Evolutionary conservation across 2,797 vertebrate genomes (phyloP).

Genomic region (Chlorospingus semifuscus): DNA sequence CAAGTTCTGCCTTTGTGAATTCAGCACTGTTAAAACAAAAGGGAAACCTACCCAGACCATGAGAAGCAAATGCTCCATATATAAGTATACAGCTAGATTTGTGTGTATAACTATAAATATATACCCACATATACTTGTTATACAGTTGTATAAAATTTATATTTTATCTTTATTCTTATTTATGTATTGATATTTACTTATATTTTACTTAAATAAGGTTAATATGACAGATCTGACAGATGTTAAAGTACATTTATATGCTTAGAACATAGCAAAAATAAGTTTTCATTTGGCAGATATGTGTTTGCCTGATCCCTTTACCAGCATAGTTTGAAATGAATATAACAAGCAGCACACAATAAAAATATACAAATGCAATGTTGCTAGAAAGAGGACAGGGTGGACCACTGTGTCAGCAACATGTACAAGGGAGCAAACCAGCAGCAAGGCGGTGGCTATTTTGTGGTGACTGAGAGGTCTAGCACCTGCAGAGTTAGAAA

Average conservation of each 20-base stretch:
- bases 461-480: neutral
- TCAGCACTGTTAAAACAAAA: neutral
- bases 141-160: neutral
- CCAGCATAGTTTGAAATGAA: neutral
- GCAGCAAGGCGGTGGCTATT: neutral
- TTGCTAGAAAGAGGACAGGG: neutral
- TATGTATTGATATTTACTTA: neutral
- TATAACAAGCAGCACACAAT: neutral
- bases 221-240: neutral
- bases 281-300: neutral
- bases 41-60: neutral
- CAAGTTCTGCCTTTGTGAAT: neutral
- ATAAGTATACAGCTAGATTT: neutral
- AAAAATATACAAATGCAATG: neutral
- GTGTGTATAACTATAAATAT: neutral
- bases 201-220: neutral
- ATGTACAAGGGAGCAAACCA: neutral
- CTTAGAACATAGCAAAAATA: neutral
- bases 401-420: neutral
- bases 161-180: neutral
- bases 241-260: neutral
- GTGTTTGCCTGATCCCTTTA: neutral
- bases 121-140: neutral
- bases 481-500: neutral
- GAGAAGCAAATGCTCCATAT: neutral